Conservation (phyloP, 92 coral and sea anemone species). For the Palythoa caribaeorum region DNA sequence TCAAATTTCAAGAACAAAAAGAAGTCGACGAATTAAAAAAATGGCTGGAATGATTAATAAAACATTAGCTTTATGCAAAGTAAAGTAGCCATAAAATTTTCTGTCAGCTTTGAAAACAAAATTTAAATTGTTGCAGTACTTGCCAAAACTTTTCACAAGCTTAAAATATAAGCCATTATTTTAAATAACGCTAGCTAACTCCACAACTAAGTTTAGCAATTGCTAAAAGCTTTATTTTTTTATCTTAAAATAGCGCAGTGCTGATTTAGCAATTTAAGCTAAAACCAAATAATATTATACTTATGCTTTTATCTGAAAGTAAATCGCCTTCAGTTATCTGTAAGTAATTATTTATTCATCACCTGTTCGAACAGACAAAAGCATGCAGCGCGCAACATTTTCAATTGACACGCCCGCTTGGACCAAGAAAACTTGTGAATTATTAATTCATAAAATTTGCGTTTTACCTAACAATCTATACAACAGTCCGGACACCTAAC, state of each 20-base stretch:
- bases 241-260: neutral
- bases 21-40: no score
- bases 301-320: neutral
- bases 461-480: neutral
- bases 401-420: neutral
- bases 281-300: neutral
- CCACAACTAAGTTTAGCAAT: no score
- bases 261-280: neutral
- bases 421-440: neutral
- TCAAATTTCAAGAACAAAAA: no score
- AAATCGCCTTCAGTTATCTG: no score
- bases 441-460: neutral
- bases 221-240: neutral
- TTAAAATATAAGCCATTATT: no score
- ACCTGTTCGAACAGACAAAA: slow-evolving; percentile 10
- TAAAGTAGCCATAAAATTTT: no score
- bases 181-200: no score
- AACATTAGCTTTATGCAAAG: no score
- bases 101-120: no score
- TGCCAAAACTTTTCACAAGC: no score
- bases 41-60: no score
- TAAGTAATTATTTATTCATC: neutral
- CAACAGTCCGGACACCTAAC: neutral
- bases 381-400: neutral
- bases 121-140: no score